Evolutionary conservation across 2,888 invertebrate species (phyloP).

Genomic region (Brenthis hecate): DNA sequence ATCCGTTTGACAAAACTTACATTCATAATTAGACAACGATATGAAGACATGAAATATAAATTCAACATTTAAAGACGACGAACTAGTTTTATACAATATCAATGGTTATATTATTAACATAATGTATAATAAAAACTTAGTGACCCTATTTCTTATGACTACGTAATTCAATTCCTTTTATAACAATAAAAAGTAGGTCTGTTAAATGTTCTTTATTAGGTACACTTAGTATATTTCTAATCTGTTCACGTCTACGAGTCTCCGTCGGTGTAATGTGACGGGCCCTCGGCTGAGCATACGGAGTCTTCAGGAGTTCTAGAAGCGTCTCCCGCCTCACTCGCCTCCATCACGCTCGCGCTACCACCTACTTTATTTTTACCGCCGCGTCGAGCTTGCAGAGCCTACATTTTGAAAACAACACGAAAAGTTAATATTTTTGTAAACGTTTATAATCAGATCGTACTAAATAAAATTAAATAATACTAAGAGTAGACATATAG

Average conservation of each 20-base stretch:
- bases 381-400: constrained; percentile 87
- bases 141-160: neutral
- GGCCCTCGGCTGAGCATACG: constrained; percentile 93
- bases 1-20: constrained; percentile 3
- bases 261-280: constrained; percentile 85
- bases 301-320: constrained; percentile 95
- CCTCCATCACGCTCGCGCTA: constrained; percentile 82
- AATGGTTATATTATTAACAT: constrained; percentile 22
- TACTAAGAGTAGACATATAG: too few species aligned
- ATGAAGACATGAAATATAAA: constrained; percentile 34
- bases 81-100: constrained; percentile 31
- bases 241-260: constrained; percentile 73
- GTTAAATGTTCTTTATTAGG: constrained; percentile 9
- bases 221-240: constrained; percentile 1
- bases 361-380: constrained; percentile 78
- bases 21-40: constrained; percentile 26
- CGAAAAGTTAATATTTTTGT: neutral
- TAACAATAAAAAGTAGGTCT: constrained; percentile 27
- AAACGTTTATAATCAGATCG: neutral
- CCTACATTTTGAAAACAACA: constrained; percentile 66
- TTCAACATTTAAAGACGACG: constrained; percentile 33
- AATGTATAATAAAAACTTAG: constrained; percentile 17
- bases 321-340: constrained; percentile 88
- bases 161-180: constrained; percentile 29
- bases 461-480: too few species aligned